Conservation (phyloP, 2,888 invertebrate genomes). For the Ischnus inquisitorius region DNA sequence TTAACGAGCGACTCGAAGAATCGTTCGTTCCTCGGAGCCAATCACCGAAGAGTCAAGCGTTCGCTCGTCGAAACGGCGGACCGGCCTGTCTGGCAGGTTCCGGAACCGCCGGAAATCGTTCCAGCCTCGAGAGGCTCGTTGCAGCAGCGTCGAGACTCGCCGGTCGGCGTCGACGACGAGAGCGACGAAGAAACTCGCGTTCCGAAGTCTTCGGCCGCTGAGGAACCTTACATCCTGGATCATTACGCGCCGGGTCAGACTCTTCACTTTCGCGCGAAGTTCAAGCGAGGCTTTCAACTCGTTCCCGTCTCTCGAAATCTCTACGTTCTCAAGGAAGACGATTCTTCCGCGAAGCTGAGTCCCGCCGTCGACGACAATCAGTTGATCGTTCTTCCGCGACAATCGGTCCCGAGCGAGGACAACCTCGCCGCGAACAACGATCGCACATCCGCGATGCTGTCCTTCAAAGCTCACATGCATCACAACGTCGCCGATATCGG, state of each 20-base stretch:
- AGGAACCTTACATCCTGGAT: conserved; percentile 34
- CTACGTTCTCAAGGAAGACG: conserved; percentile 68
- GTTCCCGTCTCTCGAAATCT: conserved; percentile 69
- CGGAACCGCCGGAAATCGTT: conserved; percentile 29
- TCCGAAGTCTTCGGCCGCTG: background rate
- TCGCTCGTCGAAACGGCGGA: background rate
- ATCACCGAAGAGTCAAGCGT: background rate
- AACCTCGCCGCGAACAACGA: conserved; percentile 50
- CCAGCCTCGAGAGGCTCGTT: conserved; percentile 21
- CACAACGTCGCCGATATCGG: conserved; percentile 74
- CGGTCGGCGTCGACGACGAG: background rate
- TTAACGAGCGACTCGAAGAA: background rate
- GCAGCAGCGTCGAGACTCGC: background rate
- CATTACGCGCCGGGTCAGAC: conserved; percentile 39
- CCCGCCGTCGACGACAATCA: conserved; percentile 28
- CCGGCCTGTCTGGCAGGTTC: conserved; percentile 54
- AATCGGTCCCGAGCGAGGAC: conserved; percentile 35
- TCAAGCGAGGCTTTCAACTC: conserved; percentile 70
- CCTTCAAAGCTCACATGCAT: conserved; percentile 75
- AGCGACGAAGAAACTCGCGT: background rate
- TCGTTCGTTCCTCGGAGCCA: background rate
- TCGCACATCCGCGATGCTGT: conserved; percentile 70
- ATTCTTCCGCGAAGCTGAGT: background rate
- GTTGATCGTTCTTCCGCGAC: conserved; percentile 21
- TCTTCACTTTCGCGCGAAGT: conserved; percentile 43